Evolutionary conservation across 2,888 invertebrate genomes (phyloP).

Genomic region (Drosophila siamana): DNA sequence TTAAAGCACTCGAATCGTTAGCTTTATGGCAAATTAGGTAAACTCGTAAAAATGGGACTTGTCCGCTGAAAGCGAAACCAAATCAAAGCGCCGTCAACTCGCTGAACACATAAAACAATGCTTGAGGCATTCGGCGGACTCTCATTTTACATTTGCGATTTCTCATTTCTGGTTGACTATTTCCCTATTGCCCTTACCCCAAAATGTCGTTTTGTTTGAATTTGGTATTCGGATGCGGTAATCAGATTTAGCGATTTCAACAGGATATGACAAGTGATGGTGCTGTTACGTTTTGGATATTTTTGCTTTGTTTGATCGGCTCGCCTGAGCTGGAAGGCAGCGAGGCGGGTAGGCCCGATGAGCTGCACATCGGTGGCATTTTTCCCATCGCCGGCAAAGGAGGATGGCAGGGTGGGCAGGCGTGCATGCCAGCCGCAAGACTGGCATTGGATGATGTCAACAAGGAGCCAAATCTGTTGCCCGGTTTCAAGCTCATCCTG

Average conservation of each 20-base stretch:
- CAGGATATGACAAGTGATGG: constrained; percentile 86
- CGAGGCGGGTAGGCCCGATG: constrained; percentile 86
- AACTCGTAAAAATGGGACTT: constrained; percentile 54
- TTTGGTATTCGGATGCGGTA: constrained; percentile 54
- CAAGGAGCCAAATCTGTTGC: constrained; percentile 93
- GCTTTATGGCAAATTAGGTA: constrained; percentile 24
- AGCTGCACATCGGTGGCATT: constrained; percentile 98
- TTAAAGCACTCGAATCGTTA: constrained; percentile 11
- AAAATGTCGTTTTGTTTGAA: constrained; percentile 20
- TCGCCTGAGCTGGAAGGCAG: constrained; percentile 82
- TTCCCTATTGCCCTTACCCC: background rate
- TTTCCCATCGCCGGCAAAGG: constrained; percentile 98
- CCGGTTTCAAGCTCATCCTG: constrained; percentile 95
- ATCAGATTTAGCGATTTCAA: constrained; percentile 63
- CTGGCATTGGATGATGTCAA: constrained; percentile 99
- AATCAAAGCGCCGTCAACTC: constrained; percentile 36
- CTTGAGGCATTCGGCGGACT: constrained; percentile 54
- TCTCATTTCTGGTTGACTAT: constrained; percentile 21
- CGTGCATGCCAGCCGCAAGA: constrained; percentile 98
- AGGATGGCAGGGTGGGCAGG: constrained; percentile 99
- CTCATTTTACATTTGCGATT: constrained; percentile 1
- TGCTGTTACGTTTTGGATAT: constrained; percentile 86
- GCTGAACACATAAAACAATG: constrained; percentile 70
- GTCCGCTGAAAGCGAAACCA: constrained; percentile 54
- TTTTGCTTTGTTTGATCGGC: constrained; percentile 84